These are phyloP conservation scores for Chauna torquata DNA, from an alignment of 2,113 vertebrate genomes.

Conservation along the genomic window DNA sequence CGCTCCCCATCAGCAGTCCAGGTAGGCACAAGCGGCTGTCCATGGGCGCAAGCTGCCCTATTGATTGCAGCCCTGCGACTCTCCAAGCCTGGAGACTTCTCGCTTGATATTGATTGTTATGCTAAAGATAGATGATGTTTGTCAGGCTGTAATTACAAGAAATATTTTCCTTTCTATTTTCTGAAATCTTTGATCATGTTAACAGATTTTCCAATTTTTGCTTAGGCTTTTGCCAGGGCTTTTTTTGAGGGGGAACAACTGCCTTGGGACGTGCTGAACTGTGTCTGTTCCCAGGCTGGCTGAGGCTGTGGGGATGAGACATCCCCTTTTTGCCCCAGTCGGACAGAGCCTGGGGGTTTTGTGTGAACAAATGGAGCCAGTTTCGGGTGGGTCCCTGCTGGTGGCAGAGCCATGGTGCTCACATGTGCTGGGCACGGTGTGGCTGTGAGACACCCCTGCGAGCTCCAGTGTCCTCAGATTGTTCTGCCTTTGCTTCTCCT, in stretches of 20 bases:
- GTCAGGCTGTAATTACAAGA: not conserved
- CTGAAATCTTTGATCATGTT: not conserved
- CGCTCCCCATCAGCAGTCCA: not conserved
- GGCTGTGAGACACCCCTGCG: rapidly evolving
- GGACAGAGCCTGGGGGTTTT: not conserved
- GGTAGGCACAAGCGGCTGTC: not conserved
- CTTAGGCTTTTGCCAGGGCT: not conserved
- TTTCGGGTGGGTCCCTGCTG: not conserved
- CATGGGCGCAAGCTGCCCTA: not conserved
- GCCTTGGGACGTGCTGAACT: not conserved
- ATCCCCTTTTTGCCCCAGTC: not conserved
- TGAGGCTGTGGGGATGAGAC: not conserved
- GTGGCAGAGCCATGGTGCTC: not conserved
- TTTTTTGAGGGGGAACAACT: not conserved
- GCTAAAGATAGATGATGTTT: not conserved
- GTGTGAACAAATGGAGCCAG: not conserved
- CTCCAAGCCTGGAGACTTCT: not conserved
- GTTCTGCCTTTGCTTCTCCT: not conserved
- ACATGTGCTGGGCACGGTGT: rapidly evolving
- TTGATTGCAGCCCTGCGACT: not conserved
- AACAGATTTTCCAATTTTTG: not conserved
- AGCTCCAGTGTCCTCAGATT: not conserved
- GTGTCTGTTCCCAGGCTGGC: not conserved
- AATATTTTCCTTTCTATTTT: not conserved
- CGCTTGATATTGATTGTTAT: not conserved